A percentile compares a stretch with the other conserved stretches of the same genome.
These are phyloP conservation scores for Micoletzkya japonica DNA, from an alignment of 2,888 invertebrate species.

Conservation along the genomic window DNA sequence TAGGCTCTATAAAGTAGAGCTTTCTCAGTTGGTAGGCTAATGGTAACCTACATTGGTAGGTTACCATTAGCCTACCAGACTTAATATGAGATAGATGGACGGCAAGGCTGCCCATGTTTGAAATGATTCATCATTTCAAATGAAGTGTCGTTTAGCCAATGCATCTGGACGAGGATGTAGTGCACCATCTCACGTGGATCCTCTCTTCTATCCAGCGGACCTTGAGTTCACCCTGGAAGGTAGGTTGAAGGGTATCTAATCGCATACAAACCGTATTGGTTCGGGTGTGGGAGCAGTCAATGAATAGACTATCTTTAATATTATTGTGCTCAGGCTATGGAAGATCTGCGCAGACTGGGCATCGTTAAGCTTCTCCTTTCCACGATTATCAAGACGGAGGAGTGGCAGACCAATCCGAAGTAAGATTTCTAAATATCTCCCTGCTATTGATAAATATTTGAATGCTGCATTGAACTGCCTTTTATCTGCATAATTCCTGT, in stretches of 20 bases:
- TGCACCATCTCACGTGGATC: slow-evolving; percentile 82
- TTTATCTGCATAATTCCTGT: too few species aligned
- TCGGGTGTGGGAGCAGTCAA: too few species aligned
- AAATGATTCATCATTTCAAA: neutral
- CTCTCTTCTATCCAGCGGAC: slow-evolving; percentile 72
- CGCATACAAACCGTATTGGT: too few species aligned
- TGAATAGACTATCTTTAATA: too few species aligned
- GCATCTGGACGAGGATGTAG: slow-evolving; percentile 76
- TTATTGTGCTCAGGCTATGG: slow-evolving; percentile 92
- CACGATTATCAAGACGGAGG: slow-evolving; percentile 84
- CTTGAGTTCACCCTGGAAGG: slow-evolving; percentile 7
- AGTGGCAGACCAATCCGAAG: slow-evolving; percentile 92
- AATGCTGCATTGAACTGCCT: too few species aligned
- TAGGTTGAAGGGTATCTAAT: too few species aligned
- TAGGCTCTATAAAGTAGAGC: too few species aligned
- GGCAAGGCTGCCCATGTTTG: slow-evolving; percentile 64
- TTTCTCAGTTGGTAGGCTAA: too few species aligned
- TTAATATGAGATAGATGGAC: too few species aligned
- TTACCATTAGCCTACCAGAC: slow-evolving; percentile 9
- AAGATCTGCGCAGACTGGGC: slow-evolving; percentile 81
- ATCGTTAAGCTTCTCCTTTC: slow-evolving; percentile 78
- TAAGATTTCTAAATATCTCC: slow-evolving; percentile 58
- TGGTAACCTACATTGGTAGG: too few species aligned
- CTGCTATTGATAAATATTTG: neutral
- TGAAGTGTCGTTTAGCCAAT: slow-evolving; percentile 67